A percentile compares a stretch with the other conserved stretches of the same genome.
phyloP scores from a whole-genome alignment of 1,140 invertebrate species.

The Anagrus nilaparvatae region DNA sequence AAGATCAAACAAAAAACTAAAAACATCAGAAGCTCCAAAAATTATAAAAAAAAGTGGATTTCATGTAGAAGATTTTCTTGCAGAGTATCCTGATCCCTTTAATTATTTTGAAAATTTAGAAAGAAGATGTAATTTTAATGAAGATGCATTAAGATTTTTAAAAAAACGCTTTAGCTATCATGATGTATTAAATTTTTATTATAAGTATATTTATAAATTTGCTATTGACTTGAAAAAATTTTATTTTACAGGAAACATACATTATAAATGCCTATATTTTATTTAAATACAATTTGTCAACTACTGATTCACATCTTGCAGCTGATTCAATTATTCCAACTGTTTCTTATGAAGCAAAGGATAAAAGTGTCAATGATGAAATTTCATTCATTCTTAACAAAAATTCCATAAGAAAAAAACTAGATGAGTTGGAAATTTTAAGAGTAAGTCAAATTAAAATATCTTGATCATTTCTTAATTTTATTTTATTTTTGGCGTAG shows the following conservation, averaged over 20 bases:
- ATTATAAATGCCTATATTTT: slow-evolving; percentile 15
- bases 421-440: slow-evolving; percentile 25
- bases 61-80: slow-evolving; percentile 42
- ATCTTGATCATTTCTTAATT: neutral
- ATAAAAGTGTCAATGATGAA: slow-evolving; percentile 39
- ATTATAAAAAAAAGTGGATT: too few species aligned
- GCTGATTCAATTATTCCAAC: neutral
- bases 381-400: slow-evolving; percentile 43
- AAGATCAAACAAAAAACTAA: too few species aligned
- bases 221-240: neutral
- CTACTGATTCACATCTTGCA: slow-evolving; percentile 24
- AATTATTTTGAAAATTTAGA: slow-evolving; percentile 39
- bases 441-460: slow-evolving; percentile 20
- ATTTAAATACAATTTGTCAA: slow-evolving; percentile 24
- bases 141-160: slow-evolving; percentile 30
- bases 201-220: neutral
- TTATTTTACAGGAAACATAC: slow-evolving; percentile 15
- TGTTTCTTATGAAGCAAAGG: slow-evolving; percentile 15
- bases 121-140: slow-evolving; percentile 24
- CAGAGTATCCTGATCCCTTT: slow-evolving; percentile 46
- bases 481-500: slow-evolving; percentile 6
- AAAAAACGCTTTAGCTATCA: slow-evolving; percentile 25
- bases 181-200: slow-evolving; percentile 16
- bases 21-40: too few species aligned
- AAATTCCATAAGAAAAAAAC: slow-evolving; percentile 33